These are phyloP conservation scores for Corythaixoides concolor DNA, from an alignment of 2,113 vertebrate species.

Conservation along the genomic window DNA sequence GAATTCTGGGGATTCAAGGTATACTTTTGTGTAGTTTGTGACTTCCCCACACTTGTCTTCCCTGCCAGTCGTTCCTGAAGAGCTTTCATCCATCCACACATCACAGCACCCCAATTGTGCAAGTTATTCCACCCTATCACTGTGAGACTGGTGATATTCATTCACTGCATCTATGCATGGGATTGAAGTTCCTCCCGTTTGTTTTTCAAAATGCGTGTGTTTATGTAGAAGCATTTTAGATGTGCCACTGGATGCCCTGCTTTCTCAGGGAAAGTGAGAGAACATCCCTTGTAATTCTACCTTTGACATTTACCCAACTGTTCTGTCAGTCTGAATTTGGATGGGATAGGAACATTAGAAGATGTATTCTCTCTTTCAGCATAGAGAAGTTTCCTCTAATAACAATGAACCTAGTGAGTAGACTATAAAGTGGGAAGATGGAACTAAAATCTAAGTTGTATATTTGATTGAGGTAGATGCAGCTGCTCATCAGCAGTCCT, in stretches of 20 bases:
- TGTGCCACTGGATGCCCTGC: background rate
- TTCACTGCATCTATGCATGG: background rate
- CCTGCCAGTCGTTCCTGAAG: background rate
- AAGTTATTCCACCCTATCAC: background rate
- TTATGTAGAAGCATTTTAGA: background rate
- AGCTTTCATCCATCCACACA: background rate
- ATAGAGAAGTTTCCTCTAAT: background rate
- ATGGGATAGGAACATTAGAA: background rate
- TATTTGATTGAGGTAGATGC: background rate
- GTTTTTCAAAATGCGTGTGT: background rate
- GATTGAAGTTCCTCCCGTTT: background rate
- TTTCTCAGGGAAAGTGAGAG: background rate
- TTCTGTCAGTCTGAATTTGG: background rate
- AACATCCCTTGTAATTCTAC: background rate
- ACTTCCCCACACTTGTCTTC: background rate
- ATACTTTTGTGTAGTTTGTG: background rate
- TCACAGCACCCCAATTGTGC: background rate
- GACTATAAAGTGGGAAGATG: background rate
- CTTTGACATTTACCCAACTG: background rate
- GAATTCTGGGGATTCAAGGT: background rate
- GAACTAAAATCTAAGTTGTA: background rate
- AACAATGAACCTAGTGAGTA: background rate
- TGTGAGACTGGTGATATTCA: background rate
- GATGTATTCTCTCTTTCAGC: background rate
- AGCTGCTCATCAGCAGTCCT: background rate